Evolutionary conservation across 2,888 invertebrate species (phyloP).

Genomic region (Idaea biselata): DNA sequence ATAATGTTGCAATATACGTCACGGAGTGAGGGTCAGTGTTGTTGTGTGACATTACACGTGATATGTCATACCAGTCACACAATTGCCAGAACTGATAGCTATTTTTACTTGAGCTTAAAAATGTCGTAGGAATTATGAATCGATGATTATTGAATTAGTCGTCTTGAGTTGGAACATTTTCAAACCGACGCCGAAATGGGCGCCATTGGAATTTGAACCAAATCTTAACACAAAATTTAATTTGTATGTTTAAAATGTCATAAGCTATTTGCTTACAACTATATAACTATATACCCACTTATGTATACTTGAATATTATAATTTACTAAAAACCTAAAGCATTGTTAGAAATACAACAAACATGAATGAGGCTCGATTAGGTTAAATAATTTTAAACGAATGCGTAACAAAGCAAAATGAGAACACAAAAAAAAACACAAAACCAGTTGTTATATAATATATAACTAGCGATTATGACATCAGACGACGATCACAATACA

Average conservation of each 20-base stretch:
- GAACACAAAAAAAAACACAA: conserved; percentile 47
- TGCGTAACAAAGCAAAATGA: conserved; percentile 52
- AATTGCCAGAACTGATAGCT: conserved; percentile 7
- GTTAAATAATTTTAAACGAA: conserved; percentile 42
- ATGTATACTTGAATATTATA: neutral
- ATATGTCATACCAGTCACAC: conserved; percentile 28
- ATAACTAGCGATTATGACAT: conserved; percentile 49
- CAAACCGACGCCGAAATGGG: neutral
- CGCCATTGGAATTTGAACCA: neutral
- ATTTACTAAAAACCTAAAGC: neutral
- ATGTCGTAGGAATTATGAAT: neutral
- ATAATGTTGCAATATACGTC: conserved; percentile 33
- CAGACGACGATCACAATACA: conserved; percentile 31
- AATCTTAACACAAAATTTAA: too few species aligned
- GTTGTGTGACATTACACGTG: conserved; percentile 31
- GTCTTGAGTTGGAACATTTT: neutral
- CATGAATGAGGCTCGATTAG: conserved; percentile 29
- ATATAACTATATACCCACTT: too few species aligned
- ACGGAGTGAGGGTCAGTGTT: conserved; percentile 27
- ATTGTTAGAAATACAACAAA: conserved; percentile 5
- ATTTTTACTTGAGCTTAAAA: neutral
- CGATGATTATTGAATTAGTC: neutral
- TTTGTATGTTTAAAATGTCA: neutral
- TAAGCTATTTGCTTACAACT: neutral
- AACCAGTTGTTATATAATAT: conserved; percentile 54